phyloP scores from a whole-genome alignment of 2,113 vertebrate genomes.

The Greenwoodochromis staneri region DNA sequence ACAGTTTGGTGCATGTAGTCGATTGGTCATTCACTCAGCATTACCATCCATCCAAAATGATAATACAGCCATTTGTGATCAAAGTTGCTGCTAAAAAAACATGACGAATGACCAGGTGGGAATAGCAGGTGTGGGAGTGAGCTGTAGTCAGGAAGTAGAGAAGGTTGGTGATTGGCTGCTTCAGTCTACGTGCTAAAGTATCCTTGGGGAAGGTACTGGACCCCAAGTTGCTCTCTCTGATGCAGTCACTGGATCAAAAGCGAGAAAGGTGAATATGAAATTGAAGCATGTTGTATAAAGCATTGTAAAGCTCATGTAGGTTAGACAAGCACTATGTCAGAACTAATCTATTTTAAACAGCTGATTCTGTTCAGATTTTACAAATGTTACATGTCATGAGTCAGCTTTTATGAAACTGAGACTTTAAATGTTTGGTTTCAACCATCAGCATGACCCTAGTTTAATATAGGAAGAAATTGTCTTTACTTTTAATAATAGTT shows the following conservation, averaged over 20 bases:
- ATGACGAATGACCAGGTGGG: background rate
- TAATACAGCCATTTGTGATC: background rate
- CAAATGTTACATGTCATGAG: background rate
- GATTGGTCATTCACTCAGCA: background rate
- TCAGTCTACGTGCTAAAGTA: background rate
- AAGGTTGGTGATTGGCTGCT: rapidly evolving
- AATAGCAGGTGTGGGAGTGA: background rate
- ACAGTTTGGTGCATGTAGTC: background rate
- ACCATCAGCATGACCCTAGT: background rate
- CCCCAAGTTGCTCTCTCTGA: background rate
- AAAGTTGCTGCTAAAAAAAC: background rate
- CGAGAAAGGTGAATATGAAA: background rate
- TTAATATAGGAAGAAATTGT: background rate
- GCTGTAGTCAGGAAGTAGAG: background rate
- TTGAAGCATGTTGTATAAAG: background rate
- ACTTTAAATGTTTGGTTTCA: background rate
- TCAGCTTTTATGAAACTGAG: background rate
- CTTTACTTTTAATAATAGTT: background rate
- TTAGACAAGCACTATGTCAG: background rate
- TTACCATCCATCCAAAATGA: background rate
- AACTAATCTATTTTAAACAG: background rate
- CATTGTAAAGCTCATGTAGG: background rate
- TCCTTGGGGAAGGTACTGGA: background rate
- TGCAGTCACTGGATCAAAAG: background rate
- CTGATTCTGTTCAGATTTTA: background rate